Evolutionary conservation across 2,888 invertebrate species (phyloP).

Genomic region (Apamea anceps): DNA sequence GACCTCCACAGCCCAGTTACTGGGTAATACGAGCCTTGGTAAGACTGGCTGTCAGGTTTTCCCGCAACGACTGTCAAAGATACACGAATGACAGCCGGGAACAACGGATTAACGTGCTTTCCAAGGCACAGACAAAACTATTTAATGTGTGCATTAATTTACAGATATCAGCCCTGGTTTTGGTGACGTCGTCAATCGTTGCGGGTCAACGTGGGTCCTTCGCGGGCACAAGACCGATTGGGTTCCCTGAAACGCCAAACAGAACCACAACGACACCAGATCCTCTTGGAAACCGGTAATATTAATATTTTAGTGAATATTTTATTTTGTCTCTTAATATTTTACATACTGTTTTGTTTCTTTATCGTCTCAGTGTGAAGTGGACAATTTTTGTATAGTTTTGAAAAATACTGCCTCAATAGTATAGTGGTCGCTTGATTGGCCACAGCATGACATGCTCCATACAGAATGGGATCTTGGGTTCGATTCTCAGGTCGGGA

Average conservation of each 20-base stretch:
- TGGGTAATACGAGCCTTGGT: too few species aligned
- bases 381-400: not conserved
- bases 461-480: not conserved
- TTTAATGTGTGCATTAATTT: not conserved
- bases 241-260: constrained; percentile 90
- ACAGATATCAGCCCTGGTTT: constrained; percentile 68
- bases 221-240: constrained; percentile 91
- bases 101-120: too few species aligned
- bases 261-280: constrained; percentile 74
- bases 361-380: not conserved
- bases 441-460: not conserved
- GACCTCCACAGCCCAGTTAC: too few species aligned
- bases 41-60: too few species aligned
- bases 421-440: not conserved
- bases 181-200: constrained; percentile 72
- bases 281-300: constrained; percentile 84
- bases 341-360: constrained; percentile 1
- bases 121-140: not conserved
- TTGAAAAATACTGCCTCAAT: not conserved
- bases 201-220: constrained; percentile 91
- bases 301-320: constrained; percentile 1
- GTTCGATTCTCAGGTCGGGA: not conserved
- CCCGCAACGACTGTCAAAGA: too few species aligned
- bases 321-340: not conserved
- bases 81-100: too few species aligned